These are phyloP conservation scores for Amphipoea oculea DNA, from an alignment of 2,888 invertebrate species.

Conservation along the genomic window DNA sequence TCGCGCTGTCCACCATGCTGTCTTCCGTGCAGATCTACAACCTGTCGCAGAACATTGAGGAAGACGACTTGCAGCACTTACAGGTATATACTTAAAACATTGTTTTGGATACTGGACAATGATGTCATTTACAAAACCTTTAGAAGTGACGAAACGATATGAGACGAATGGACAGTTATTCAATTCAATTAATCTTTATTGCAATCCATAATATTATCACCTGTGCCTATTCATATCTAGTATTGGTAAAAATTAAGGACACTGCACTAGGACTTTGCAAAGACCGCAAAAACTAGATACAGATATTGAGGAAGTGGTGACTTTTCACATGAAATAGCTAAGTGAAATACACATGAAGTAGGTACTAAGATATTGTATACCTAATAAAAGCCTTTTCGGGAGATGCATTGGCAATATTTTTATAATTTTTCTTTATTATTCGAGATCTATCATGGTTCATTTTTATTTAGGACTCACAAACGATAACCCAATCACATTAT, in stretches of 20 bases:
- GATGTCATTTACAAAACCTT: neutral
- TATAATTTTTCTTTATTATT: neutral
- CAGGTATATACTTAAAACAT: constrained; percentile 87
- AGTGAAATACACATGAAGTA: too few relatives aligned
- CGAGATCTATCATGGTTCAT: neutral
- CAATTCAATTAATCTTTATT: too few relatives aligned
- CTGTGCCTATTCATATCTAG: too few relatives aligned
- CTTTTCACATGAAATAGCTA: neutral
- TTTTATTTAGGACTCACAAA: neutral
- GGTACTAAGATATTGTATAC: too few relatives aligned
- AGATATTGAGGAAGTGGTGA: neutral
- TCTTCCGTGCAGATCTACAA: constrained; percentile 99
- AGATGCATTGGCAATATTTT: neutral
- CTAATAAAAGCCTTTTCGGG: neutral
- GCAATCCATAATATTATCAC: too few relatives aligned
- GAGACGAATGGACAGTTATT: neutral
- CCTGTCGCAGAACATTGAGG: constrained; percentile 98
- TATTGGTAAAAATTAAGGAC: neutral
- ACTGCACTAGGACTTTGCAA: neutral
- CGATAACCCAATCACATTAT: neutral
- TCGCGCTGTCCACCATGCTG: constrained; percentile 99
- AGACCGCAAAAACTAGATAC: too few relatives aligned
- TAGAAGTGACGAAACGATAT: neutral
- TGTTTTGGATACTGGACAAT: neutral
- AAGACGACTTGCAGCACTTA: constrained; percentile 99